phyloP scores from a whole-genome alignment of 2,888 invertebrate species.

The Dryomyza anilis region DNA sequence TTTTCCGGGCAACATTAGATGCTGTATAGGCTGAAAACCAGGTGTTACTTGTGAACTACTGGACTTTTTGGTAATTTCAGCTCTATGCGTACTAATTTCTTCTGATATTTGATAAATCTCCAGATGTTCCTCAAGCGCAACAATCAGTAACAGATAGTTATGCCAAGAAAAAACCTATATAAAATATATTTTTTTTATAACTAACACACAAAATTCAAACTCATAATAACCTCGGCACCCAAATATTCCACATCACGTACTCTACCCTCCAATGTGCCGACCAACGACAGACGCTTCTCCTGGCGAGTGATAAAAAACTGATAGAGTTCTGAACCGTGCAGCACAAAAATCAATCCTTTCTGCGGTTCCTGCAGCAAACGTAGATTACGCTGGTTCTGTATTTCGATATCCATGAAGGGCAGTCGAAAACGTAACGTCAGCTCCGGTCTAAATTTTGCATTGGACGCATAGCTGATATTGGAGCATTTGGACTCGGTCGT shows the following conservation, averaged over 20 bases:
- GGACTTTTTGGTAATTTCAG: slow-evolving; percentile 25
- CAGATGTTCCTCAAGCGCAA: slow-evolving; percentile 47
- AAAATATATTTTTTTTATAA: slow-evolving; percentile 2
- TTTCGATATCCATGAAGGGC: slow-evolving; percentile 53
- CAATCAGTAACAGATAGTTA: slow-evolving; percentile 45
- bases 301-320: slow-evolving; percentile 44
- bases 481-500: background rate
- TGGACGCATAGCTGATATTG: too few species aligned
- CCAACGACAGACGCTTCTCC: slow-evolving; percentile 45
- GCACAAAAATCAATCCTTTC: slow-evolving; percentile 44
- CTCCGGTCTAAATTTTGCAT: background rate
- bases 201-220: background rate
- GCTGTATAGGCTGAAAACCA: slow-evolving; percentile 48
- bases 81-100: slow-evolving; percentile 34
- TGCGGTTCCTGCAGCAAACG: slow-evolving; percentile 46
- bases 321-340: slow-evolving; percentile 53
- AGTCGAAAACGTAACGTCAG: slow-evolving; percentile 42
- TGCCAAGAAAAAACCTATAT: slow-evolving; percentile 47
- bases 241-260: slow-evolving; percentile 36
- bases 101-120: slow-evolving; percentile 51
- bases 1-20: slow-evolving; percentile 44
- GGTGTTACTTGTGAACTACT: slow-evolving; percentile 28
- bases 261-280: slow-evolving; percentile 46
- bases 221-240: slow-evolving; percentile 40
- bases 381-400: slow-evolving; percentile 43